Percentiles rank a stretch among this genome's conserved stretches.
These are phyloP conservation scores for Protodeltote pygarga DNA, from an alignment of 2,888 invertebrate species.

Conservation along the genomic window DNA sequence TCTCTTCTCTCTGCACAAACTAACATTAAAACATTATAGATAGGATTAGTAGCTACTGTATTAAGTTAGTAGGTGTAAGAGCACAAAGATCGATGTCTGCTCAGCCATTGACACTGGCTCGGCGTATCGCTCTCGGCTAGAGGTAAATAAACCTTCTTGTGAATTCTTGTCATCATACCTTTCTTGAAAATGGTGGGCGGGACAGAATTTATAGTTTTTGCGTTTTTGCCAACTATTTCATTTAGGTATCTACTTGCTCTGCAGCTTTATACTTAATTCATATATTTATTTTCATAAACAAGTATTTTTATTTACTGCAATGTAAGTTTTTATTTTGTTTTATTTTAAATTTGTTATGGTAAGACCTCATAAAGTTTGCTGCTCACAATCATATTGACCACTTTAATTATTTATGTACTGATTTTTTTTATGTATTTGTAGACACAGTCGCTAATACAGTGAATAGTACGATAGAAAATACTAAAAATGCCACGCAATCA, in stretches of 20 bases:
- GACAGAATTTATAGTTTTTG: constrained; percentile 21
- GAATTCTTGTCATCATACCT: constrained; percentile 35
- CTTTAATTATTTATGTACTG: background rate
- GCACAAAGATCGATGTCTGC: constrained; percentile 55
- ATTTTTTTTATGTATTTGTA: constrained; percentile 48
- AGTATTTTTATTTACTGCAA: background rate
- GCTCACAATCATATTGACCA: background rate
- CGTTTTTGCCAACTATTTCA: constrained; percentile 31
- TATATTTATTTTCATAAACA: constrained; percentile 8
- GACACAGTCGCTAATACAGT: constrained; percentile 65
- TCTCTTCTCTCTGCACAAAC: constrained; percentile 31
- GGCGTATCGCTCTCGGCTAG: constrained; percentile 55
- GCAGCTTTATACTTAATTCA: constrained; percentile 1
- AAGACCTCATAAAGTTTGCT: constrained; percentile 7
- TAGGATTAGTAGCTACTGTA: constrained; percentile 53
- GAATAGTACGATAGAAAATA: constrained; percentile 62
- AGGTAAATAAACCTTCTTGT: constrained; percentile 59
- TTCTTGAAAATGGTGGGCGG: constrained; percentile 32
- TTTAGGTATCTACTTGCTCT: constrained; percentile 17
- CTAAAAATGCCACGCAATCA: constrained; percentile 64
- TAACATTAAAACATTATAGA: constrained; percentile 58
- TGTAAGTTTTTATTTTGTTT: background rate
- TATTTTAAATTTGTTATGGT: background rate
- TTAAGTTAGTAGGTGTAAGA: constrained; percentile 53
- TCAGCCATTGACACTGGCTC: constrained; percentile 63